Evolutionary conservation across 2,888 invertebrate genomes (phyloP).

Genomic region (Cantharis rustica): DNA sequence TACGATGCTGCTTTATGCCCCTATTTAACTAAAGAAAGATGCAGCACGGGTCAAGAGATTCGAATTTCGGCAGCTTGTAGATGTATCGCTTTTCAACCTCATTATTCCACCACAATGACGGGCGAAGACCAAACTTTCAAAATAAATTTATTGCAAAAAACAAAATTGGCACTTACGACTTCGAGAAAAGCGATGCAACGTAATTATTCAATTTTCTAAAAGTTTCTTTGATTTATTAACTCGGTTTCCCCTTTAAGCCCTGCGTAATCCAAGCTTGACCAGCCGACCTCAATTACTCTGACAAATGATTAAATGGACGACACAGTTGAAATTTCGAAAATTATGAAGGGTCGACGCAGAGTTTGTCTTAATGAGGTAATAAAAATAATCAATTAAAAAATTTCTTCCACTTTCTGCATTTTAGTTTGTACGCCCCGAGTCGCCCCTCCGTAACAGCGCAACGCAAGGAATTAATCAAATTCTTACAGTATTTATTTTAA

Average conservation of each 20-base stretch:
- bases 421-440: not conserved
- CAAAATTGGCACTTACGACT: not conserved
- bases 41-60: constrained; percentile 37
- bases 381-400: not conserved
- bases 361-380: not conserved
- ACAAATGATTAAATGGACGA: not conserved
- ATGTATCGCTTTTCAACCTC: constrained; percentile 34
- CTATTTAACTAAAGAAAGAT: constrained; percentile 25
- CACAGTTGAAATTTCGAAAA: not conserved
- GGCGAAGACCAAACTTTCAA: not conserved
- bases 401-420: not conserved
- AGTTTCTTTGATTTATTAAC: not conserved
- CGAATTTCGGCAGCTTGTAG: constrained; percentile 32
- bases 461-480: not conserved
- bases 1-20: constrained; percentile 20
- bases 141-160: not conserved
- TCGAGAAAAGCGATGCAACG: not conserved
- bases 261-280: not conserved
- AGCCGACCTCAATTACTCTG: not conserved
- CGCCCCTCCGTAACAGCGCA: not conserved
- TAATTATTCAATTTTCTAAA: not conserved
- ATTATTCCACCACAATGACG: constrained; percentile 36
- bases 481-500: not conserved
- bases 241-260: not conserved
- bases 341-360: not conserved